Base-by-base conservation (phyloP, 2,797 vertebrate species). In the Crenichthys baileyi region DNA sequence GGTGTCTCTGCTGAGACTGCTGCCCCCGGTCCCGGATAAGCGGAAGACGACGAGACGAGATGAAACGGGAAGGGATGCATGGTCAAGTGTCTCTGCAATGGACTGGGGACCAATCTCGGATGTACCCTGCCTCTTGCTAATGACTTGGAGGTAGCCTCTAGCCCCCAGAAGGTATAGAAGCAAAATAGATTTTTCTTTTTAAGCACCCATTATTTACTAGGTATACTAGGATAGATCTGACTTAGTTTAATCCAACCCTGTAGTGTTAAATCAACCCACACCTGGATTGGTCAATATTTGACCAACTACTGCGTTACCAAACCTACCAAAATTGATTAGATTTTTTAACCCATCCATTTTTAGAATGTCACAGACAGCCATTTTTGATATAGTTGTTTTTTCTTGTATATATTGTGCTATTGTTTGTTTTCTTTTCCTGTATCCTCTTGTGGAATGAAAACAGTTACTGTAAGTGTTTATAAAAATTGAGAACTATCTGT, bases 381-480 rank as follows among this genome's bases (percentile, higher is more conserved):
- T 44, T 72, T 76, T 76, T 72, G 29, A 24, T 26, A 50, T 67
- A 20, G n/a, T 83, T 68, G 55, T 22, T 8, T 60, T 72, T 87
- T 73, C 75, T 36, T 80, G 60, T 56, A 67, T 77, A 13, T 87
- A 68, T 79, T 83, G 5, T 86, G 20, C 6, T 56, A 61, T 44
- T 12, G 48, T 73, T 55, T 70, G 16, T 29, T 48, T 73, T n/a
- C n/a, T 65, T 73, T 80, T 75, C 73, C 83, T 63, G 48, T 73
- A 78, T 85, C 79, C 79, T 90, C 53, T 22, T 39, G 46, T 24
- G 39, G 50, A 90, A 76, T 51, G 76, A 85, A 87, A 79, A 73
- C 78, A 80, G 79, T 90, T 85, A 83, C 79, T 77, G 87, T 85
- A 73, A 87, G 56, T 91, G 88, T 92, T 93, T 93, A 90, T 75